Evolutionary conservation across 2,113 vertebrate species (phyloP).

Genomic region (Callionymus lyra): DNA sequence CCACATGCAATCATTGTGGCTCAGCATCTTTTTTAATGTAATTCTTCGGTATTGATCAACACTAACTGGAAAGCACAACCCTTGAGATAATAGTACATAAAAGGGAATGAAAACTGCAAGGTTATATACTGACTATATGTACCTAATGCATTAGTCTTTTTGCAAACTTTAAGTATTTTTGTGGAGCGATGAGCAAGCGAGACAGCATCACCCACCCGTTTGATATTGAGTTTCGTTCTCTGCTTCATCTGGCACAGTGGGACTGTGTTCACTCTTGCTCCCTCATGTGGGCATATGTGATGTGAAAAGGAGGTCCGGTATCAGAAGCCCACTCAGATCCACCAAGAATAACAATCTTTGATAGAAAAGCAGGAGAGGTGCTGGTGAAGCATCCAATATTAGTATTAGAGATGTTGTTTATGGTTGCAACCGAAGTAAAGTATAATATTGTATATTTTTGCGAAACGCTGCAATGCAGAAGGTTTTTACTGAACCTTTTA

Average conservation of each 20-base stretch:
- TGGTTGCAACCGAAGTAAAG: no score
- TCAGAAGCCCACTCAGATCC: slow-evolving; percentile 17
- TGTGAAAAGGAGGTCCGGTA: slow-evolving; percentile 15
- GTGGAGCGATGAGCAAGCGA: not conserved
- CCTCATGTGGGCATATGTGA: slow-evolving; percentile 15
- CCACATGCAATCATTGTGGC: slow-evolving; percentile 24
- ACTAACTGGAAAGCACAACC: not conserved
- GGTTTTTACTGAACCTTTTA: no score
- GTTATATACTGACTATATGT: no score
- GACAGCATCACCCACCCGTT: no score
- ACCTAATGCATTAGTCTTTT: no score
- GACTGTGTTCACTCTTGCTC: slow-evolving; percentile 13
- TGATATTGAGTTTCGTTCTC: slow-evolving; percentile 17
- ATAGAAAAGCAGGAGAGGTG: slow-evolving; percentile 21
- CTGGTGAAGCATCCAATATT: no score
- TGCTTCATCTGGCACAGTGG: no score
- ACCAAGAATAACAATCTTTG: slow-evolving; percentile 13
- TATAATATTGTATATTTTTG: no score
- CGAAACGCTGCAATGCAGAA: no score
- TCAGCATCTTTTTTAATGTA: slow-evolving; percentile 16
- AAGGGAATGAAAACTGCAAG: no score
- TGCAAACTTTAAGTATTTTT: no score
- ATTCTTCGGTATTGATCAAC: slow-evolving; percentile 35
- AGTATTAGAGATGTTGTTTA: slow-evolving; percentile 2
- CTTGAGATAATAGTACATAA: no score